Conservation (phyloP, 2,888 invertebrate genomes). For the Galerucella calmariensis region DNA sequence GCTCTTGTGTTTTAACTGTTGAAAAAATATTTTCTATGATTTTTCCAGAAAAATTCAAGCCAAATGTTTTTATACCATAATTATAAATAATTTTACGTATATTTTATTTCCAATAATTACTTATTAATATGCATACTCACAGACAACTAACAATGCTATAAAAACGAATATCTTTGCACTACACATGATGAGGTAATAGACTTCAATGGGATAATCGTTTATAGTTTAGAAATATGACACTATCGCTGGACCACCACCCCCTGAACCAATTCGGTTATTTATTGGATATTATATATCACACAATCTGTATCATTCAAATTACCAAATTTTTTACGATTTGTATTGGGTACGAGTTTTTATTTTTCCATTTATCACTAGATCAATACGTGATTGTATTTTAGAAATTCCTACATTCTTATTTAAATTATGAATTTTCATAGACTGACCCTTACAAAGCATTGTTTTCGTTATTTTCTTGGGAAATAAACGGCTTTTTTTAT, state of each 20-base stretch:
- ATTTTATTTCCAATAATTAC: background rate
- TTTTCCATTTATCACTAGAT: too few species aligned
- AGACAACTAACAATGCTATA: constrained; percentile 13
- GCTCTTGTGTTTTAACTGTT: too few species aligned
- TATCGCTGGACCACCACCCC: constrained; percentile 32
- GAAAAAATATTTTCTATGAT: too few species aligned
- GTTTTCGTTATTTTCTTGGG: too few species aligned
- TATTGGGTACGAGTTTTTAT: background rate
- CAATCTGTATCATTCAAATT: background rate
- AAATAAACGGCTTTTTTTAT: too few species aligned
- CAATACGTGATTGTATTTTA: too few species aligned
- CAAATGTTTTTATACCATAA: too few species aligned
- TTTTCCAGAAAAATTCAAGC: too few species aligned
- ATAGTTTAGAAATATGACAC: constrained; percentile 32
- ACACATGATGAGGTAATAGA: constrained; percentile 33
- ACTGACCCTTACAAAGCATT: too few species aligned
- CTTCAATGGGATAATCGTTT: constrained; percentile 7
- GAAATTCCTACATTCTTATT: too few species aligned
- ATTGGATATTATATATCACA: constrained; percentile 11
- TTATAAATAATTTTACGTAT: too few species aligned
- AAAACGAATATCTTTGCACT: constrained; percentile 16
- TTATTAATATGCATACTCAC: constrained; percentile 29
- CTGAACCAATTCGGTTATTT: constrained; percentile 33
- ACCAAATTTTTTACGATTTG: background rate
- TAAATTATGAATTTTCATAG: too few species aligned